Evolutionary conservation across 2,113 vertebrate genomes (phyloP).

Genomic region (Amazona guildingii): DNA sequence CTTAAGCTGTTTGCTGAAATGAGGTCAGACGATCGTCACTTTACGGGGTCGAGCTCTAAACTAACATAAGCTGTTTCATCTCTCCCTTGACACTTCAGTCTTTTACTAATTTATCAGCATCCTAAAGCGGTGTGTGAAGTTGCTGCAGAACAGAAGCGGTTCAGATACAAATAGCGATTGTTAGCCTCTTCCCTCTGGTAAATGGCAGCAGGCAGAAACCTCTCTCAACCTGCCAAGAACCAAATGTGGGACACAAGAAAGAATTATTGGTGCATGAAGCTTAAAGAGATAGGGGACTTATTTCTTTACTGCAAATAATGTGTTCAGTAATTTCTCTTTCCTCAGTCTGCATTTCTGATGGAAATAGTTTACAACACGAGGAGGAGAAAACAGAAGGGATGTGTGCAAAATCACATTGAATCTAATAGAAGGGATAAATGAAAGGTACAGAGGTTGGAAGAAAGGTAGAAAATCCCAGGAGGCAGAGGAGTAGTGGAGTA

Average conservation of each 20-base stretch:
- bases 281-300: slow-evolving; percentile 23
- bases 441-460: neutral
- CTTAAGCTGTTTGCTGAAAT: slow-evolving; percentile 40
- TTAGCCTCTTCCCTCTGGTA: slow-evolving; percentile 58
- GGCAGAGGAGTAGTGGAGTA: neutral
- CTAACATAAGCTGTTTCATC: slow-evolving; percentile 60
- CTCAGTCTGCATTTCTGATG: slow-evolving; percentile 9
- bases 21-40: slow-evolving; percentile 21
- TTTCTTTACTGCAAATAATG: neutral
- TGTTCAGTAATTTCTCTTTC: slow-evolving; percentile 12
- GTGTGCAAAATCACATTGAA: slow-evolving; percentile 2
- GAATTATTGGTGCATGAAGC: slow-evolving; percentile 39
- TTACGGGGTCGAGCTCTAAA: slow-evolving; percentile 46
- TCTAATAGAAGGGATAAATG: slow-evolving; percentile 11
- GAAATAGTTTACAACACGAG: slow-evolving; percentile 28
- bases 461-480: slow-evolving; percentile 11
- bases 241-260: slow-evolving; percentile 21
- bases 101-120: slow-evolving; percentile 64
- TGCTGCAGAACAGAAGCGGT: slow-evolving; percentile 37
- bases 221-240: slow-evolving; percentile 1
- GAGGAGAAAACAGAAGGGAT: neutral
- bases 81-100: slow-evolving; percentile 44
- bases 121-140: slow-evolving; percentile 41
- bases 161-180: slow-evolving; percentile 55
- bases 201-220: slow-evolving; percentile 58